Conservation (phyloP, 2,113 vertebrate species). For the Dissostichus mawsoni region DNA sequence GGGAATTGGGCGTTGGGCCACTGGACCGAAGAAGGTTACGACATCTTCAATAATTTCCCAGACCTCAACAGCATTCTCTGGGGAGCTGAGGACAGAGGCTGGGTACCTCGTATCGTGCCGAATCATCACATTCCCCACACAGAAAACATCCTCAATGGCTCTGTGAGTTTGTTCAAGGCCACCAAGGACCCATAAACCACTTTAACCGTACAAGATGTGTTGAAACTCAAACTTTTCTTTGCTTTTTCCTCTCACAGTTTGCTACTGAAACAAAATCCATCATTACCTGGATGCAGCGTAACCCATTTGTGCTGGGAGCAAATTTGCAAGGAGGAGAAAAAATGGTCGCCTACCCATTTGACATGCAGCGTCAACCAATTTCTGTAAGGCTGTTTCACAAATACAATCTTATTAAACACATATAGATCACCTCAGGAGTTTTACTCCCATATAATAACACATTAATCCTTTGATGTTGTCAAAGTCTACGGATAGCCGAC, state of each 20-base stretch:
- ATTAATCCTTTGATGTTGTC: not conserved
- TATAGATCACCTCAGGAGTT: no score
- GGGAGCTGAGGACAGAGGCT: slow-evolving; percentile 91
- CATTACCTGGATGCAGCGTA: slow-evolving; percentile 95
- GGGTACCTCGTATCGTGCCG: slow-evolving; percentile 89
- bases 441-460: not conserved
- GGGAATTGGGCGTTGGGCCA: slow-evolving; percentile 96
- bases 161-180: slow-evolving; percentile 63
- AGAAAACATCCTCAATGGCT: slow-evolving; percentile 87
- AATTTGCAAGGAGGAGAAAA: slow-evolving; percentile 95
- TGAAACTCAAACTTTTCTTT: not conserved
- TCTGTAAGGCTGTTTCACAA: slow-evolving; percentile 58
- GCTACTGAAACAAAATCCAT: slow-evolving; percentile 91
- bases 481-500: slow-evolving; percentile 58
- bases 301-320: slow-evolving; percentile 93
- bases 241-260: slow-evolving; percentile 78
- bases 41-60: slow-evolving; percentile 96
- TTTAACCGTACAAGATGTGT: no score
- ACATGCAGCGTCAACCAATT: slow-evolving; percentile 77
- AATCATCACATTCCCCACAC: slow-evolving; percentile 93
- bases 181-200: fast-evolving
- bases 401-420: not conserved
- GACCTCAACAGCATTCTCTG: slow-evolving; percentile 93
- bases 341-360: slow-evolving; percentile 89
- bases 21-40: slow-evolving; percentile 96